Percentiles rank a stretch among this genome's conserved stretches.
Conservation (phyloP, 2,888 invertebrate species). For the Exocentrus adspersus region DNA sequence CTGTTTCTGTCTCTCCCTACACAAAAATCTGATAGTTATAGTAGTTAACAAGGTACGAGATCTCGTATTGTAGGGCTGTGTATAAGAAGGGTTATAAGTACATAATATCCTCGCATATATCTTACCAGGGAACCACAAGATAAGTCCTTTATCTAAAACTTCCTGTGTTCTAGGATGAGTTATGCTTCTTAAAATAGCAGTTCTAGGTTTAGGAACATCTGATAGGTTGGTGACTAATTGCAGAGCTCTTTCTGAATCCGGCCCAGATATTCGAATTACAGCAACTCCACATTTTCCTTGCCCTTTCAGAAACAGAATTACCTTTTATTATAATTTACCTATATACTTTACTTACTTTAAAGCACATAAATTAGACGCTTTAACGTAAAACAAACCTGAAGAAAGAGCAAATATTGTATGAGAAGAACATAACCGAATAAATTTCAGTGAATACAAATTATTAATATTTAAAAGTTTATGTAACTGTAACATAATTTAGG, state of each 20-base stretch:
- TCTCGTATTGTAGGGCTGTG: too few relatives aligned
- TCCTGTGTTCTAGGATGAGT: conserved; percentile 71
- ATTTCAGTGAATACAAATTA: not conserved
- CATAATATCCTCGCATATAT: not conserved
- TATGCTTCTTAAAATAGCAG: conserved; percentile 71
- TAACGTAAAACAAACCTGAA: conserved; percentile 50
- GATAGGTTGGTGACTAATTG: conserved; percentile 66
- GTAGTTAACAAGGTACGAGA: too few relatives aligned
- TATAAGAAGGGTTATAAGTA: too few relatives aligned
- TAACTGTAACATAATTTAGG: conserved; percentile 10
- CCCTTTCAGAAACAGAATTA: conserved; percentile 60
- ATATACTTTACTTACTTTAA: not conserved
- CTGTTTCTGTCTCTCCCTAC: too few relatives aligned
- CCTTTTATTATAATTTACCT: not conserved
- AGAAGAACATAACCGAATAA: conserved; percentile 18
- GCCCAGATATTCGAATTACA: conserved; percentile 81
- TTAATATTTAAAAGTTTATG: not conserved
- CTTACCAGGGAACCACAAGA: conserved; percentile 84
- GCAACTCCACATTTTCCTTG: conserved; percentile 84
- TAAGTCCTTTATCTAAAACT: conserved; percentile 76
- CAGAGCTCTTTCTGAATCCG: conserved; percentile 69
- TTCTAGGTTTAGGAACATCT: conserved; percentile 69
- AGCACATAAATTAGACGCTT: too few relatives aligned
- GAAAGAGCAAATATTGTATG: conserved; percentile 58
- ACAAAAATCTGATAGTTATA: too few relatives aligned